These are phyloP conservation scores for Microctonus aethiopoides DNA, from an alignment of 2,888 invertebrate genomes.

Conservation along the genomic window DNA sequence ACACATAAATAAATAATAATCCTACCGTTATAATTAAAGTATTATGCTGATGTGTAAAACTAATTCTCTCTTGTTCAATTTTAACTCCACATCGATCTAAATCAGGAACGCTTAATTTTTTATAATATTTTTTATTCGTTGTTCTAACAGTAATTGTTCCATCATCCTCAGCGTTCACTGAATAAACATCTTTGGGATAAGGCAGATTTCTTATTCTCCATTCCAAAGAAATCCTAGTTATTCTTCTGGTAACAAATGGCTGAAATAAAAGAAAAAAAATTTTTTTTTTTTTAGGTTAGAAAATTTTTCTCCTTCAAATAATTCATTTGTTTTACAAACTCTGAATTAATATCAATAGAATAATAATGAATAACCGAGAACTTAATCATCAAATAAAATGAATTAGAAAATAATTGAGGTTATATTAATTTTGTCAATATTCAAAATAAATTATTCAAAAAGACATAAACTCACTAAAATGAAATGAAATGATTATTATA, in stretches of 20 bases:
- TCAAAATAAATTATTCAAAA: too few species aligned
- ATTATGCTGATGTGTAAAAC: conserved; percentile 78
- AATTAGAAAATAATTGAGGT: too few species aligned
- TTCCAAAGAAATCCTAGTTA: conserved; percentile 80
- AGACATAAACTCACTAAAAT: background rate
- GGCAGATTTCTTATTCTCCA: conserved; percentile 86
- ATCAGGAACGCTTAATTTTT: conserved; percentile 78
- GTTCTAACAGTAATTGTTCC: conserved; percentile 78
- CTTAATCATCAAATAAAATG: conserved; percentile 8
- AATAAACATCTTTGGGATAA: conserved; percentile 78
- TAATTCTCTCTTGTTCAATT: conserved; percentile 75
- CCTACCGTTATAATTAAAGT: conserved; percentile 81
- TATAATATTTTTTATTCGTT: conserved; percentile 85
- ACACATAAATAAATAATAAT: conserved; percentile 10
- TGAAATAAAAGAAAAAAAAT: conserved; percentile 62
- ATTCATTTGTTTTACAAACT: too few species aligned
- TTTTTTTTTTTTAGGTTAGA: too few species aligned
- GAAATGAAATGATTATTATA: background rate
- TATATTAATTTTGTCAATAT: too few species aligned
- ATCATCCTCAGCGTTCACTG: conserved; percentile 75
- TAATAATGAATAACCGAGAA: too few species aligned
- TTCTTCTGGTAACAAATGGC: conserved; percentile 77
- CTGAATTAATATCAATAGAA: too few species aligned
- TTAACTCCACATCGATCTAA: conserved; percentile 74
- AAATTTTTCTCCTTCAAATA: too few species aligned